phyloP scores from a whole-genome alignment of 2,113 vertebrate species.

The Noctilio leporinus region DNA sequence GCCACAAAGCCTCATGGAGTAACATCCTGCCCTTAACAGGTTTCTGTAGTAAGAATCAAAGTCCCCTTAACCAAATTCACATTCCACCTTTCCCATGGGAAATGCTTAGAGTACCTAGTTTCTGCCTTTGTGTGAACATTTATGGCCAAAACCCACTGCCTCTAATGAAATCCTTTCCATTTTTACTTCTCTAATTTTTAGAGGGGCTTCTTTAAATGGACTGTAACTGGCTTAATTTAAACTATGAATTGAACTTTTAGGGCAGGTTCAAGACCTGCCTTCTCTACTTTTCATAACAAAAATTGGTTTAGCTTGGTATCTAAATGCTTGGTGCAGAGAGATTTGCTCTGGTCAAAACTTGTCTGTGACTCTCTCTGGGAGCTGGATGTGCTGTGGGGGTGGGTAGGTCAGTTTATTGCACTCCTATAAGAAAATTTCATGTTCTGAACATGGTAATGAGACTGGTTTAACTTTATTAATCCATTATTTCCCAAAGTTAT shows the following conservation, averaged over 20 bases:
- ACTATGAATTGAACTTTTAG: background rate
- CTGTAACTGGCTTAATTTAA: background rate
- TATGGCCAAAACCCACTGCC: background rate
- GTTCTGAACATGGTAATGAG: background rate
- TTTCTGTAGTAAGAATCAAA: background rate
- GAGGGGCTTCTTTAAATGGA: background rate
- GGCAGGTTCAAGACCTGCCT: background rate
- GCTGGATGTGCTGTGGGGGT: background rate
- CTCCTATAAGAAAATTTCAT: background rate
- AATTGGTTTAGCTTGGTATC: background rate
- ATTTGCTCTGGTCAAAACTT: background rate
- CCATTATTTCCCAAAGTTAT: background rate
- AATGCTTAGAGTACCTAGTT: background rate
- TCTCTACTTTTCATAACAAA: background rate
- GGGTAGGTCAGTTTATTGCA: rapidly evolving
- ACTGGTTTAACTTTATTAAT: background rate
- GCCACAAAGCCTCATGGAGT: background rate
- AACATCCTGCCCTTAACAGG: background rate
- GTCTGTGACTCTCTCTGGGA: background rate
- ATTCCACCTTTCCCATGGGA: background rate
- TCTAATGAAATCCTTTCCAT: background rate
- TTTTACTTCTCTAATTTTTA: background rate
- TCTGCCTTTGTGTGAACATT: background rate
- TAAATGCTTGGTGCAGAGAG: background rate
- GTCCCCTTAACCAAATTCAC: background rate